phyloP scores from a whole-genome alignment of 2,113 vertebrate genomes.

The Poeciliopsis retropinna region DNA sequence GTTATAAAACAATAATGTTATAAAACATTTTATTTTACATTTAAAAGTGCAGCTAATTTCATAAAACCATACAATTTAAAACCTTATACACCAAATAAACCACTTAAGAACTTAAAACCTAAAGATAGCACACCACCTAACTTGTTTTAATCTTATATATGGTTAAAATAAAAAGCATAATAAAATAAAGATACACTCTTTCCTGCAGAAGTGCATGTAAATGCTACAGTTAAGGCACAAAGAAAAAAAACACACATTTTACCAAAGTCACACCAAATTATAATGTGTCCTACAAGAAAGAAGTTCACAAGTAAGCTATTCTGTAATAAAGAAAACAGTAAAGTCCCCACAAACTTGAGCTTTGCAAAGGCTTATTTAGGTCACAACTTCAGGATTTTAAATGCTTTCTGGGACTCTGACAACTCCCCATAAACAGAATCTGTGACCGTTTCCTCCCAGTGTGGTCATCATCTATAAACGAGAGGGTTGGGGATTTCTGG shows the following conservation, averaged over 20 bases:
- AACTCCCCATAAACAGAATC: conserved; percentile 37
- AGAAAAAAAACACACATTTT: not conserved
- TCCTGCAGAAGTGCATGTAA: not conserved
- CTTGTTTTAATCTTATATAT: not conserved
- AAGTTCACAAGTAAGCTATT: not conserved
- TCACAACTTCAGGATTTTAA: conserved; percentile 49
- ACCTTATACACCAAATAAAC: too few species aligned
- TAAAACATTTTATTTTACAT: not conserved
- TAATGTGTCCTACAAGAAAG: too few species aligned
- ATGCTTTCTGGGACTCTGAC: conserved; percentile 45
- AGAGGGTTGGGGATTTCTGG: conserved; percentile 3
- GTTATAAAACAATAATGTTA: too few species aligned
- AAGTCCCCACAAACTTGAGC: conserved; percentile 18
- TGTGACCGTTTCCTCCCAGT: conserved; percentile 29
- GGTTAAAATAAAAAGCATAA: not conserved
- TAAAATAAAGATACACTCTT: not conserved
- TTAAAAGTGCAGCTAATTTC: not conserved
- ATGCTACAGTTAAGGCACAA: not conserved
- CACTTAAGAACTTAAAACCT: not conserved
- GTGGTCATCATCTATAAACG: conserved; percentile 45
- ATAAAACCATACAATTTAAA: not conserved
- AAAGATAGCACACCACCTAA: not conserved
- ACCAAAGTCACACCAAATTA: not conserved
- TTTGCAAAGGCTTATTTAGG: conserved; percentile 31
- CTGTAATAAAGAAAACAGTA: not conserved